Evolutionary conservation across 2,797 vertebrate species (phyloP), one percentile per base, ranked within the genome.

Genomic region (Fistularia tabacaria): DNA sequence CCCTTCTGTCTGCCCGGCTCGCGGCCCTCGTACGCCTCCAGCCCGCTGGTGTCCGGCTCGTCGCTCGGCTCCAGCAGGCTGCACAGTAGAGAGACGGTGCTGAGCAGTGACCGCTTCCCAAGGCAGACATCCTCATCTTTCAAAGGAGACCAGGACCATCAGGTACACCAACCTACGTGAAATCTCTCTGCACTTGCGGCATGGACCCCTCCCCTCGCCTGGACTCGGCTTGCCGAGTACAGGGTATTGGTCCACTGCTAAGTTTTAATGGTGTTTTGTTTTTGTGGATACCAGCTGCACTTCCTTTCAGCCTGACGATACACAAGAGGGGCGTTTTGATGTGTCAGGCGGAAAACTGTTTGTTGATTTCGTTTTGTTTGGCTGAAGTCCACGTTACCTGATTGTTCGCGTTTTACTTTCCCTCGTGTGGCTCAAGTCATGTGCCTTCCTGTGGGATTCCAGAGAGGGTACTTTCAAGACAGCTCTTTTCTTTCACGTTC

Each of bases 1-100:
- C 93, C 94, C 25, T 93, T 94, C 79, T 92, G 91, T 78, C 80
- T 95, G 80, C 91, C 94, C 44, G 80, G 86, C 74, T 83, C 94
- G 39, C 72, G 83, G 46, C 76, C 89, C 25, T 57, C 88, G 76
- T 89, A 92, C 80, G 77, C 74, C 3, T 73, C 86, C 1, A 60
- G 77, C 14, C 66, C 85, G 0, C 67, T 77, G 11, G 83, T 76
- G 13, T 83, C 88, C 25, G 78, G 81, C 9, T 85, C 89, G 5
- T 82, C 87, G 0, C 79, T 90, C 57, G 74, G 87, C 13, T 79
- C 90, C 49, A 85, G 83, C 11, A 71, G 87, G 42, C 57, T 90
- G 25, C 88, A 91, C 62, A 65, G 82, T 56, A 88, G 93, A 76
- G 88, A 92, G 37, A 80, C 76, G 8, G 73, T 79, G 56, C 82